Evolutionary conservation across 2,797 vertebrate genomes (phyloP), one percentile per base, ranked within the genome.

Genomic region (Acomys russatus): DNA sequence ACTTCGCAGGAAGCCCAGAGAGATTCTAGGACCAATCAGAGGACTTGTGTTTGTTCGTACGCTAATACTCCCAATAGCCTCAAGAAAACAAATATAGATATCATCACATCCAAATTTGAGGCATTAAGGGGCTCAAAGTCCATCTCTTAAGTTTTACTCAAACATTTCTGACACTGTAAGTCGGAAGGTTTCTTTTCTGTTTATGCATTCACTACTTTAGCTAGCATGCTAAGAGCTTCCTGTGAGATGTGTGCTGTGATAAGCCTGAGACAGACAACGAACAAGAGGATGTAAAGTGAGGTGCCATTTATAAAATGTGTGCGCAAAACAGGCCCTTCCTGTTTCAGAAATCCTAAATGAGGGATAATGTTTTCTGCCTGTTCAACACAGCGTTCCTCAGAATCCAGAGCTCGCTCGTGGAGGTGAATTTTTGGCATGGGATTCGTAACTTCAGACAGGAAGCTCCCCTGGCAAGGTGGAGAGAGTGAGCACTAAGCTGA

Each of bases 271-370:
- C n/a, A 70, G 25, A 64, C 22, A 17, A 88, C n/a, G 25, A 35
- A 51, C 2, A 9, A 61, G 51, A 61, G 35, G 8, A 82, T 12
- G 1, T 38, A 61, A 80, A 4, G 61, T 28, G 22, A 70, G 23
- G 51, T 23, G n/a, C 10, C 20, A 35, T 70, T 92, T 61, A 49
- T 73, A 70, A 97, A 90, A 51, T 66, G 14, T 76, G 51, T 85
- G 82, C n/a, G 35, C 56, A 33, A 87, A 91, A 95, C 25, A 92
- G 88, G 63, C 92, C 15, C 35, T 80, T 95, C 70, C 84, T 33
- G 18, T 73, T 80, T 95, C 38, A 56, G 78, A 61, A 59, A 22
- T 91, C 61, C 86, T 84, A 89, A 78, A n/a, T 33, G 44, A 56
- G 95, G 78, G 85, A 54, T 95, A 78, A 95, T 86, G 76, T 76